phyloP scores from a whole-genome alignment of 2,797 vertebrate genomes.

The Valencia hispanica region DNA sequence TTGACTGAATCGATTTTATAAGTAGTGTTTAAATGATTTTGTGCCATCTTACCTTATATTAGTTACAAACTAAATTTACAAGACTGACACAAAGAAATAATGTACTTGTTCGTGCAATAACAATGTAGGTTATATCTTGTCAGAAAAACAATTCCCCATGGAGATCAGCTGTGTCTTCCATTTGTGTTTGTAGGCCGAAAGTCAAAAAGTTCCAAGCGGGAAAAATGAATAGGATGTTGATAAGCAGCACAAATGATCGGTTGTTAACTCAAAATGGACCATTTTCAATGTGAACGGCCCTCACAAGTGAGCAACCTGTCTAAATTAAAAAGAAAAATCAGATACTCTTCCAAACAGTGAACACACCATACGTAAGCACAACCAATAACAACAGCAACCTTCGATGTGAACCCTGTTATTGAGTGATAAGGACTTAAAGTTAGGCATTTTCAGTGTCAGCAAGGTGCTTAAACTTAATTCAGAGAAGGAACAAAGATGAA shows the following conservation, averaged over 20 bases:
- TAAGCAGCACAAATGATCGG: too few relatives aligned
- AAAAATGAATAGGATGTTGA: not conserved
- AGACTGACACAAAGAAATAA: not conserved
- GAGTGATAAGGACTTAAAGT: not conserved
- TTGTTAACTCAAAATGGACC: too few relatives aligned
- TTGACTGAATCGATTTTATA: not conserved
- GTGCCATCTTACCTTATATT: not conserved
- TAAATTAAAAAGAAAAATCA: not conserved
- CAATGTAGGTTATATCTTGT: not conserved
- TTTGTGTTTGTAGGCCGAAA: not conserved
- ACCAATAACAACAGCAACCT: not conserved
- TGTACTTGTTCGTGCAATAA: not conserved
- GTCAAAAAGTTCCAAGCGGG: not conserved
- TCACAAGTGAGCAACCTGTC: not conserved
- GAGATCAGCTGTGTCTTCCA: not conserved
- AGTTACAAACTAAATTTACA: not conserved
- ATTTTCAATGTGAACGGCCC: not conserved
- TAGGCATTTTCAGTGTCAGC: too few relatives aligned
- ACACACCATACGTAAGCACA: not conserved
- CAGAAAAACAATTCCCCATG: not conserved
- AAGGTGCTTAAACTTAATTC: not conserved
- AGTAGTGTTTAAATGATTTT: not conserved
- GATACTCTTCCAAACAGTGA: not conserved
- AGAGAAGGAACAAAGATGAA: too few relatives aligned
- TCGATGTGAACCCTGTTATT: too few relatives aligned